Conservation (phyloP, 2,888 invertebrate genomes). For the Eurytoma californica region DNA sequence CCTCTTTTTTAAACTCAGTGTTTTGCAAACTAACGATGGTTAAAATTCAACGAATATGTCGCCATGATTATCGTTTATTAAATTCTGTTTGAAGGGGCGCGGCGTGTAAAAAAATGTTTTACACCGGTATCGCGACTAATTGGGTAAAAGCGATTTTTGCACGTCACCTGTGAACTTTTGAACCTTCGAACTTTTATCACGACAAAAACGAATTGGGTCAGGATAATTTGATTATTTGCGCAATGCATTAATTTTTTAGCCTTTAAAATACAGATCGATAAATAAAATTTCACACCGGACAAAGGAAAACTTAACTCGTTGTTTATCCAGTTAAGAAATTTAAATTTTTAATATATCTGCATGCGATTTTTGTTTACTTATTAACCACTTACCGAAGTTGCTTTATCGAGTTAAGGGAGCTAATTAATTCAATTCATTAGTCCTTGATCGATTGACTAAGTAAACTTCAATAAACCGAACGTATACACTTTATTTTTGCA, state of each 20-base stretch:
- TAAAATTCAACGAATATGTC: too few relatives aligned
- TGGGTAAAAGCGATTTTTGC: too few relatives aligned
- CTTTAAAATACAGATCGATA: not conserved
- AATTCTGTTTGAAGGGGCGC: too few relatives aligned
- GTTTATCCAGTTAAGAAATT: not conserved
- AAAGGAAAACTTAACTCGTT: constrained; percentile 3
- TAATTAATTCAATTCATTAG: constrained; percentile 41
- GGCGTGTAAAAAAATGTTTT: too few relatives aligned
- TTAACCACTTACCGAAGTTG: not conserved
- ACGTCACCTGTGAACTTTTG: constrained; percentile 18
- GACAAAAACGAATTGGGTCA: not conserved
- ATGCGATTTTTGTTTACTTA: constrained; percentile 14
- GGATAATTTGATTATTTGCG: not conserved
- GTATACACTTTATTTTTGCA: too few relatives aligned
- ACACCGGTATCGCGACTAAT: too few relatives aligned
- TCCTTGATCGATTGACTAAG: constrained; percentile 38
- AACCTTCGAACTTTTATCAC: constrained; percentile 19
- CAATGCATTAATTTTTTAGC: not conserved
- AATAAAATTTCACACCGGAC: not conserved
- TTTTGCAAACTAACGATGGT: too few relatives aligned
- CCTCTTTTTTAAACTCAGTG: too few relatives aligned
- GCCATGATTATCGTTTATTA: too few relatives aligned
- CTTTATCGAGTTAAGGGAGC: constrained; percentile 30
- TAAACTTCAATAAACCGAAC: not conserved
- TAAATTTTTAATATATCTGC: constrained; percentile 24